Evolutionary conservation across 2,888 invertebrate species (phyloP).

Genomic region (Phasia obesa): DNA sequence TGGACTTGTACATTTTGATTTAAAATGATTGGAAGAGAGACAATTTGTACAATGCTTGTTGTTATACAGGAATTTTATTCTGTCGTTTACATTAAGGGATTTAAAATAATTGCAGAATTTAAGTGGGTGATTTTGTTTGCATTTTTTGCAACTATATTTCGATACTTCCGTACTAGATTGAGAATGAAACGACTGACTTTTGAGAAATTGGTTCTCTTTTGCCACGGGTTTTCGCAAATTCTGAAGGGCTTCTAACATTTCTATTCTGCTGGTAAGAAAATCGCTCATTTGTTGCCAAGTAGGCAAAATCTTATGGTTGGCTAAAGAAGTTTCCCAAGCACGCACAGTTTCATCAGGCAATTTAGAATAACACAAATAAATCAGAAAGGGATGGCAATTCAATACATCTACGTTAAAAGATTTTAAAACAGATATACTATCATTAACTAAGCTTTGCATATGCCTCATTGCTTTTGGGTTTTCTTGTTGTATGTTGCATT

Average conservation of each 20-base stretch:
- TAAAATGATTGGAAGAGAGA: neutral
- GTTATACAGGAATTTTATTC: neutral
- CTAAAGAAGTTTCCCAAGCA: neutral
- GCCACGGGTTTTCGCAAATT: neutral
- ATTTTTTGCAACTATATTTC: neutral
- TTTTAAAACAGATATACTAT: neutral
- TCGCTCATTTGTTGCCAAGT: neutral
- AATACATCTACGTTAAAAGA: neutral
- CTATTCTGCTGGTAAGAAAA: neutral
- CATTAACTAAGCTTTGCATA: slow-evolving; percentile 2
- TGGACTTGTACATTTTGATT: no score
- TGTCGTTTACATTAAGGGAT: neutral
- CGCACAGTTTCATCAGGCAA: neutral
- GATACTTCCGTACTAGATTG: neutral
- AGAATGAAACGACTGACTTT: neutral
- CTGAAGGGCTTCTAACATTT: neutral
- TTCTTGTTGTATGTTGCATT: no score
- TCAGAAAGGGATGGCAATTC: neutral
- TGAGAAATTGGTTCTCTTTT: neutral
- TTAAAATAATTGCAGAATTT: neutral
- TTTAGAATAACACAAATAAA: neutral
- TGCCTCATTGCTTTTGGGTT: neutral
- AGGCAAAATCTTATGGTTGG: neutral
- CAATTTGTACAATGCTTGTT: neutral
- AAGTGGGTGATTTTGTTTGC: neutral